A percentile compares a stretch with the other conserved stretches of the same genome.
phyloP scores from a whole-genome alignment of 2,888 invertebrate species.

The Napeogenes inachia region DNA sequence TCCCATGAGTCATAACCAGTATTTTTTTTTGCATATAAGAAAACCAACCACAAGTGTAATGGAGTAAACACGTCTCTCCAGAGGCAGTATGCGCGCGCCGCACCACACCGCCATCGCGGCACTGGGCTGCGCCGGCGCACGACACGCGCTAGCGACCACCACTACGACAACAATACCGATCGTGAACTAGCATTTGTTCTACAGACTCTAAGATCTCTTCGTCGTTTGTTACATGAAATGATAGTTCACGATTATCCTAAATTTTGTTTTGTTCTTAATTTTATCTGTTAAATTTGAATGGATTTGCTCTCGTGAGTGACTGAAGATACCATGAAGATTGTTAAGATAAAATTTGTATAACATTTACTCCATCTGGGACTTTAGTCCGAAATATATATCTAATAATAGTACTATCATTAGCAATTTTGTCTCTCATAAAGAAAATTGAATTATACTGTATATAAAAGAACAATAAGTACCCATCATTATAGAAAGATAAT shows the following conservation, averaged over 20 bases:
- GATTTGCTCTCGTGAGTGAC: too few species aligned
- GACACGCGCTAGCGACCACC: slow-evolving; percentile 41
- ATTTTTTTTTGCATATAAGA: slow-evolving; percentile 5
- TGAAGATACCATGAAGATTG: too few species aligned
- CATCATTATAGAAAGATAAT: slow-evolving; percentile 31
- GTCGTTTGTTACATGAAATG: too few species aligned
- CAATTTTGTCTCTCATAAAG: slow-evolving; percentile 29
- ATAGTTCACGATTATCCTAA: too few species aligned
- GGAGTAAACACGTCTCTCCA: slow-evolving; percentile 69
- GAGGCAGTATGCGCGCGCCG: slow-evolving; percentile 71
- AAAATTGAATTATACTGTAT: slow-evolving; percentile 29
- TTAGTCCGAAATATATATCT: too few species aligned
- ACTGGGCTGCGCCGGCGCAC: slow-evolving; percentile 49
- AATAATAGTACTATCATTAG: slow-evolving; percentile 9
- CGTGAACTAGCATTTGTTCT: slow-evolving; percentile 26
- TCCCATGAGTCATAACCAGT: not conserved
- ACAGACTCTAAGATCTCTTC: slow-evolving; percentile 6
- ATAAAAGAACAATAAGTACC: slow-evolving; percentile 32
- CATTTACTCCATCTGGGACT: too few species aligned
- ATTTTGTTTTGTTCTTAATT: too few species aligned
- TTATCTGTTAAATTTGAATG: too few species aligned
- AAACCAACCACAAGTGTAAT: slow-evolving; percentile 69
- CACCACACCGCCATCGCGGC: slow-evolving; percentile 75
- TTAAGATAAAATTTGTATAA: too few species aligned
- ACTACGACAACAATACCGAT: slow-evolving; percentile 29